A percentile compares a stretch with the other conserved stretches of the same genome.
These are phyloP conservation scores for Sebastes goodei DNA, from an alignment of 2,797 vertebrate species.

Conservation along the genomic window DNA sequence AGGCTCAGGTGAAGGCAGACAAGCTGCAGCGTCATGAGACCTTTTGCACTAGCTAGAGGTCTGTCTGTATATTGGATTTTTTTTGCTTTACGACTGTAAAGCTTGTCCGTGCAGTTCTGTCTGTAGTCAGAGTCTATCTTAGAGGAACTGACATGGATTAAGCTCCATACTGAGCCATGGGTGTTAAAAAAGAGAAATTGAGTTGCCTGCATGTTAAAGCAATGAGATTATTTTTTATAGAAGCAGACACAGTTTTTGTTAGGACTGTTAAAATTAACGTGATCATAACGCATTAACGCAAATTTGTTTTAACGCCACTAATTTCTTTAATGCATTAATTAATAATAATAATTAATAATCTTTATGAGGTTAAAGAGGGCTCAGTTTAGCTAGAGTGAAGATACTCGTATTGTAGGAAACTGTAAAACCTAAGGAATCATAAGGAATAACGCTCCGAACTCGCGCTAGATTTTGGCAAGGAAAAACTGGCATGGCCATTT, in stretches of 20 bases:
- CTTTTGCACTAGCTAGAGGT: conserved; percentile 23
- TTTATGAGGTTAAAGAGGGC: no score
- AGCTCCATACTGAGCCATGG: conserved; percentile 16
- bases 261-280: not conserved
- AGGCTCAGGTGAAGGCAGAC: conserved; percentile 29
- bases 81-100: conserved; percentile 21
- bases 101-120: conserved; percentile 38
- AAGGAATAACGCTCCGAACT: no score
- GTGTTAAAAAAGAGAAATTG: not conserved
- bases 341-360: no score
- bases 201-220: conserved; percentile 24
- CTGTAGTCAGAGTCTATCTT: conserved; percentile 25
- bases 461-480: not conserved
- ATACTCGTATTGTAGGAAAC: no score
- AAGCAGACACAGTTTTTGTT: not conserved
- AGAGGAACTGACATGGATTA: conserved; percentile 46
- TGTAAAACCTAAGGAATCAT: no score
- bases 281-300: not conserved
- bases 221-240: not conserved
- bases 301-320: not conserved
- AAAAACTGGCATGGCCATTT: not conserved
- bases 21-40: conserved; percentile 32
- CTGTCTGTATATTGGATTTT: conserved; percentile 18
- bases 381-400: no score
- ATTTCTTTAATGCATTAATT: not conserved